Conservation (phyloP, 2,888 invertebrate species). For the Melinaea marsaeus region DNA sequence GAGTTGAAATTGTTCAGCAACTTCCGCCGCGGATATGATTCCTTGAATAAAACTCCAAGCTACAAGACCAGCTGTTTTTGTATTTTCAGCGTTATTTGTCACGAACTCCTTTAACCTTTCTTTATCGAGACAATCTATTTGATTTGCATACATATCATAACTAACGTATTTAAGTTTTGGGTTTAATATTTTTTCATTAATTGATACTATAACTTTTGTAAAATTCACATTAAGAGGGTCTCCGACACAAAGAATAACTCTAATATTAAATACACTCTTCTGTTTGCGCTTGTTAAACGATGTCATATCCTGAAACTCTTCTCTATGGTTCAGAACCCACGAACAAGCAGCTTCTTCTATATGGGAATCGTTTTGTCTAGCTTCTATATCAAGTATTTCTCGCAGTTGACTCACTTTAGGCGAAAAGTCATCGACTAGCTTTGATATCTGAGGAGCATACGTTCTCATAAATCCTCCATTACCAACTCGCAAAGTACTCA, state of each 20-base stretch:
- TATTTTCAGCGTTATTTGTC: not conserved
- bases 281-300: not conserved
- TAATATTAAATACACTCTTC: not conserved
- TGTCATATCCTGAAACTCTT: slow-evolving; percentile 16
- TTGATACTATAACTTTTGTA: not conserved
- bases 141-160: not conserved
- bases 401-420: slow-evolving; percentile 14
- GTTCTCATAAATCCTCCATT: slow-evolving; percentile 18
- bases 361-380: not conserved
- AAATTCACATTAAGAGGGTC: not conserved
- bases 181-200: not conserved
- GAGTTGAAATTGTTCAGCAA: slow-evolving; percentile 4
- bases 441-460: slow-evolving; percentile 22
- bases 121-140: slow-evolving; percentile 25
- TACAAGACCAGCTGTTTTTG: slow-evolving; percentile 20
- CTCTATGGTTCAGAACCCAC: slow-evolving; percentile 20
- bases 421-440: slow-evolving; percentile 9
- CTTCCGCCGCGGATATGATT: not conserved
- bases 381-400: slow-evolving; percentile 22
- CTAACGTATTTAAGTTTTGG: not conserved
- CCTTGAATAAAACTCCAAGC: slow-evolving; percentile 25
- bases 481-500: slow-evolving; percentile 20
- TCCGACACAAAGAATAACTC: slow-evolving; percentile 10
- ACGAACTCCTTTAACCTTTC: slow-evolving; percentile 8
- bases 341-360: slow-evolving; percentile 28